Evolutionary conservation across 2,888 invertebrate species (phyloP), one percentile per base, ranked within the genome.

Genomic region (Caenorhabditis virilis): DNA sequence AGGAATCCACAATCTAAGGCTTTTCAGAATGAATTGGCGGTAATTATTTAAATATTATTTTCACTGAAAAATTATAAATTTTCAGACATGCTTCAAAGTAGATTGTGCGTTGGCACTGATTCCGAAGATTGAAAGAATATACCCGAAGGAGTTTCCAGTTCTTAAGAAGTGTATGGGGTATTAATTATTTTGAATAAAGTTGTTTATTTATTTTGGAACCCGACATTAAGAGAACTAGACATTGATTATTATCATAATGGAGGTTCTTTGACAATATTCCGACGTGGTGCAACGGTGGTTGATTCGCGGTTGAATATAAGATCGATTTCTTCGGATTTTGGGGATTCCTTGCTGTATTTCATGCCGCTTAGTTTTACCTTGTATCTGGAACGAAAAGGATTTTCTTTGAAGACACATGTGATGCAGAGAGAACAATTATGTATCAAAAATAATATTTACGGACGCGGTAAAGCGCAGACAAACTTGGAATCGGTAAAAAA

Each of bases 381-480:
- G 54, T 64, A 64, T 27, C 58, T 62, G 62, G 13, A 62, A 56
- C n/a, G n/a, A n/a, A n/a, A n/a, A n/a, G n/a, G n/a, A n/a, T n/a
- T n/a, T n/a, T n/a, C n/a, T n/a, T n/a, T n/a, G n/a, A n/a, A n/a
- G n/a, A n/a, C n/a, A n/a, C n/a, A n/a, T n/a, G n/a, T n/a, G n/a
- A n/a, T n/a, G n/a, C n/a, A n/a, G n/a, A n/a, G n/a, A n/a, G n/a
- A n/a, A n/a, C n/a, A n/a, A n/a, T n/a, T n/a, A n/a, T n/a, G n/a
- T n/a, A n/a, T n/a, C n/a, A n/a, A n/a, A n/a, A n/a, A n/a, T n/a
- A n/a, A n/a, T n/a, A n/a, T n/a, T n/a, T n/a, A n/a, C n/a, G n/a
- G n/a, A n/a, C n/a, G n/a, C n/a, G n/a, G n/a, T n/a, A n/a, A n/a
- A n/a, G n/a, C n/a, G n/a, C n/a, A n/a, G n/a, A n/a, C n/a, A n/a